Base-by-base conservation (phyloP, 2,113 vertebrate species). In the Oceanites oceanicus region DNA sequence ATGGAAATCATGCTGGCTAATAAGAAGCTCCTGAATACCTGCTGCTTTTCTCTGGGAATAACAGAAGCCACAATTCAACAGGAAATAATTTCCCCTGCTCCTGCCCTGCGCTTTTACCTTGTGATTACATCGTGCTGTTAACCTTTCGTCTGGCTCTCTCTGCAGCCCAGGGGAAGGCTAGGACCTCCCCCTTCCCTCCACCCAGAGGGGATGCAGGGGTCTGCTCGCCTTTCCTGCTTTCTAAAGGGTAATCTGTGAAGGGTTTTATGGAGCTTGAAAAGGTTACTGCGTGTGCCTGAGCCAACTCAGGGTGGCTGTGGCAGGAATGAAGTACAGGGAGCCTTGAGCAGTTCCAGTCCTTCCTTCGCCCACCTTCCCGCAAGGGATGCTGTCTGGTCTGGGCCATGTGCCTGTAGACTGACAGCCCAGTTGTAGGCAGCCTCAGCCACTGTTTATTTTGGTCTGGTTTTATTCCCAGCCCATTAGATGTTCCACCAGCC, bases 1-100 rank as follows among this genome's bases (percentile, higher is more conserved):
- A 96, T 95, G 92, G 92, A 87, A 97, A 95, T 91, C 84, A 78
- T 49, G 80, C 88, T 97, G 92, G 77, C 94, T 96, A 97, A 96
- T 94, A 83, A 94, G 95, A 79, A 92, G 62, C 91, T 85, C 80
- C 96, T 91, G 77, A 68, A 89, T 87, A 72, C 84, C 86, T 90
- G 77, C 89, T 95, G 91, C 58, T 94, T 90, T 95, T 90, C 92
- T 79, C 77, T 82, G 84, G 87, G 82, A 89, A 76, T 71, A 92
- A 78, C 44, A 88, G 75, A 56, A 91, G 67, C 77, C 71, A 89
- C 62, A 67, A 78, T 72, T 92, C 82, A 86, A 49, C 27, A 68
- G 75, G 91, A 96, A 94, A 95, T 65, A 18, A 92, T 93, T 90
- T 80, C 32, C 76, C 27, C 63, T 2, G 4, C 84, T 92, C 83